Evolutionary conservation across 2,797 vertebrate species (phyloP).

Genomic region (Manis pentadactyla): DNA sequence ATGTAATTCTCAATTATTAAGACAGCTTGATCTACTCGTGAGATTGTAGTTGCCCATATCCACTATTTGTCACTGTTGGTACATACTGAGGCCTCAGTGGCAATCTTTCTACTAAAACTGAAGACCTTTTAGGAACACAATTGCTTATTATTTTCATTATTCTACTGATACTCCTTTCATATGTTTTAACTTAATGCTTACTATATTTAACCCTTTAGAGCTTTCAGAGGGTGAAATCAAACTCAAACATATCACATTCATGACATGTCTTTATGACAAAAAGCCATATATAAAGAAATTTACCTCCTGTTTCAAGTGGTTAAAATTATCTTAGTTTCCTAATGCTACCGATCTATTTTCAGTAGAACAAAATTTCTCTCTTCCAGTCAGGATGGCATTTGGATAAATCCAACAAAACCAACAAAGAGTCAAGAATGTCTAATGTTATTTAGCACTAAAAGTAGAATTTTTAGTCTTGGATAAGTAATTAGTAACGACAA

Average conservation of each 20-base stretch:
- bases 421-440: not conserved
- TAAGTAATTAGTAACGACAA: not conserved
- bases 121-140: not conserved
- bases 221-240: not conserved
- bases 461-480: not conserved
- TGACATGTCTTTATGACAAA: not conserved
- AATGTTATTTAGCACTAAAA: not conserved
- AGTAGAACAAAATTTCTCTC: not conserved
- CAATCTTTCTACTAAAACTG: not conserved
- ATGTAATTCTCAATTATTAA: not conserved
- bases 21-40: not conserved
- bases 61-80: not conserved
- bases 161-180: not conserved
- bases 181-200: not conserved
- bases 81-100: not conserved
- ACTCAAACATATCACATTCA: accelerated
- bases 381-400: not conserved
- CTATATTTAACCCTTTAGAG: not conserved
- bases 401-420: not conserved
- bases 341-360: not conserved
- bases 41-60: not conserved
- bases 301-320: not conserved
- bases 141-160: not conserved
- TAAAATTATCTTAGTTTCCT: not conserved
- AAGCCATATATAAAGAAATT: not conserved